These are phyloP conservation scores for Bradysia coprophila DNA, from an alignment of 1,140 invertebrate genomes.

Conservation along the genomic window DNA sequence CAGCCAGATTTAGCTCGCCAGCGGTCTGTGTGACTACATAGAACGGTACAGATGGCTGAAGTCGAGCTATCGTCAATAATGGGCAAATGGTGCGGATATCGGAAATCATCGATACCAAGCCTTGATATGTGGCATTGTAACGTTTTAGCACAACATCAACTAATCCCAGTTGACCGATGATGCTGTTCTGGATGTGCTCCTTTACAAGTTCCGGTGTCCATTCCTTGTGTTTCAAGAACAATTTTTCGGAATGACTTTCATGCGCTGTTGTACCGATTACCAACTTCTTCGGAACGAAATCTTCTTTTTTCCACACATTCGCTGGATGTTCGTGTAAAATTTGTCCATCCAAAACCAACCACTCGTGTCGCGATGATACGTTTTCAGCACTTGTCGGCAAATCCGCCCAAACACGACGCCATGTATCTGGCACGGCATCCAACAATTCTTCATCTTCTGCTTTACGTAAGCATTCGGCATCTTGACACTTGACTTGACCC, in stretches of 20 bases:
- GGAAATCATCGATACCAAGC: conserved; percentile 49
- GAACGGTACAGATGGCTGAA: conserved; percentile 38
- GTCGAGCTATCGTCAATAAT: conserved; percentile 37
- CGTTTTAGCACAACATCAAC: conserved; percentile 36
- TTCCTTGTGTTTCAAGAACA: conserved; percentile 33
- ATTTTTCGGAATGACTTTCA: conserved; percentile 35
- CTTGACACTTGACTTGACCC: conserved; percentile 24
- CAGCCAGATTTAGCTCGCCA: conserved; percentile 31
- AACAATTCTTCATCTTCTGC: conserved; percentile 40
- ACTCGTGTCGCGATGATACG: conserved; percentile 38
- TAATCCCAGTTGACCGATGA: conserved; percentile 36
- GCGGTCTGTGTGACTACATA: conserved; percentile 49
- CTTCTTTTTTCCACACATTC: conserved; percentile 29
- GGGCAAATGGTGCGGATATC: conserved; percentile 66
- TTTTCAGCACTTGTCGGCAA: conserved; percentile 36
- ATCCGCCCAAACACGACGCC: conserved; percentile 37
- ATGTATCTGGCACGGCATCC: conserved; percentile 43
- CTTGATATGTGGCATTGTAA: conserved; percentile 45
- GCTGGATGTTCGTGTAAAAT: conserved; percentile 42
- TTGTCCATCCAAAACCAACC: conserved; percentile 52
- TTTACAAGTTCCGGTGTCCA: conserved; percentile 40
- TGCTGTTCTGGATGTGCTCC: conserved; percentile 38
- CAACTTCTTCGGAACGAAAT: conserved; percentile 30
- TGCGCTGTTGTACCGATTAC: conserved; percentile 57
- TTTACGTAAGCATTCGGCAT: conserved; percentile 37